phyloP scores from a whole-genome alignment of 1,140 invertebrate genomes.

The Sarcophaga peregrina region DNA sequence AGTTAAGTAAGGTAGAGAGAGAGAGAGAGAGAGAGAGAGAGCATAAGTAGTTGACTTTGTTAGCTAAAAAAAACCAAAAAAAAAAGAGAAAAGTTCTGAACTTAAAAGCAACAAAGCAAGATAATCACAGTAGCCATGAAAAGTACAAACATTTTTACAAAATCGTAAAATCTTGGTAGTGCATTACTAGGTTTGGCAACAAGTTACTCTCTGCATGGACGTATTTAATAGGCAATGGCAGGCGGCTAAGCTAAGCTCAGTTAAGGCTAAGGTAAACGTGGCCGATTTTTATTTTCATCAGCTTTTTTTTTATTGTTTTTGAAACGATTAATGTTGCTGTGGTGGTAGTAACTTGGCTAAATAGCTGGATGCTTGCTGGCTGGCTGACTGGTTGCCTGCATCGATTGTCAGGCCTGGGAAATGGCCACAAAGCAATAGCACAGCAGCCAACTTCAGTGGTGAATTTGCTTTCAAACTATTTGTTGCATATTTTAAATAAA shows the following conservation, averaged over 20 bases:
- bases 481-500: constrained; percentile 9
- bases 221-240: too few species aligned
- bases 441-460: neutral
- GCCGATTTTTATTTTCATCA: constrained; percentile 10
- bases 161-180: neutral
- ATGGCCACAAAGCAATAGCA: constrained; percentile 24
- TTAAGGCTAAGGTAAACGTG: constrained; percentile 30
- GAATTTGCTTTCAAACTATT: neutral
- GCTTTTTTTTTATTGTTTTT: neutral
- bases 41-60: neutral
- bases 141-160: neutral
- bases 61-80: neutral
- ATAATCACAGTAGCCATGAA: constrained; percentile 25
- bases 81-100: too few species aligned
- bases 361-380: neutral
- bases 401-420: neutral
- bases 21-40: too few species aligned
- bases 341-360: too few species aligned
- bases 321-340: too few species aligned
- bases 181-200: too few species aligned
- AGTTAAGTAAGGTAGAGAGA: neutral
- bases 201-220: too few species aligned
- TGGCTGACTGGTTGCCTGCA: neutral
- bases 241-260: constrained; percentile 1
- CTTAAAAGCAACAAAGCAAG: neutral